A percentile compares a stretch with the other conserved stretches of the same genome.
Conservation (phyloP, 2,888 invertebrate genomes). For the Caradrina kadenii region DNA sequence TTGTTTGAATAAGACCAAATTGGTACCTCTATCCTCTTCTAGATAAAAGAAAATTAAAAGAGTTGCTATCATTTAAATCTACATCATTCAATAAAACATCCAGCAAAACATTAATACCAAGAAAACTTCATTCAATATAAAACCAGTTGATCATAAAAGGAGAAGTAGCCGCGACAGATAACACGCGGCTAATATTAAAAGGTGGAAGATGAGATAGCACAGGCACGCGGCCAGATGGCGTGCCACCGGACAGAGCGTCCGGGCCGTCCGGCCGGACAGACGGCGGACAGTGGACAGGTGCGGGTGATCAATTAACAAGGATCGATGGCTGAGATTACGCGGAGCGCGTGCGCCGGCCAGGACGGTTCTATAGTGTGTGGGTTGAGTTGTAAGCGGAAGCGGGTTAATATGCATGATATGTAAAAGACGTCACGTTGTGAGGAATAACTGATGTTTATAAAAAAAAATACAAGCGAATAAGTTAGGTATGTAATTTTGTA, state of each 20-base stretch:
- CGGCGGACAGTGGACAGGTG: slow-evolving; percentile 76
- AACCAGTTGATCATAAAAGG: slow-evolving; percentile 52
- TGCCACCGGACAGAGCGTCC: slow-evolving; percentile 56
- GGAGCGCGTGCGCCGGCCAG: slow-evolving; percentile 76
- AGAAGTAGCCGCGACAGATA: slow-evolving; percentile 47
- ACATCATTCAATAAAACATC: slow-evolving; percentile 7
- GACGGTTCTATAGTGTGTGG: slow-evolving; percentile 39
- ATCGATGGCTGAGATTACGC: slow-evolving; percentile 81
- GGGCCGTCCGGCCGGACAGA: slow-evolving; percentile 53
- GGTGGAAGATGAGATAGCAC: slow-evolving; percentile 66
- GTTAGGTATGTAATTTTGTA: not conserved
- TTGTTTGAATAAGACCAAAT: not conserved
- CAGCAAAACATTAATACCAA: slow-evolving; percentile 36
- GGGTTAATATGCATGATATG: not conserved
- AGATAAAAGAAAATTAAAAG: not conserved
- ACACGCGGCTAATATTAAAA: slow-evolving; percentile 64
- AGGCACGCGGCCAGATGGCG: slow-evolving; percentile 70
- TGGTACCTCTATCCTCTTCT: not conserved
- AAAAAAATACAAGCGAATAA: too few relatives aligned
- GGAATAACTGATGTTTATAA: not conserved
- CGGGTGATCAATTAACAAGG: slow-evolving; percentile 85
- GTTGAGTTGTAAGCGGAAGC: slow-evolving; percentile 21
- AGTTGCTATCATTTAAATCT: not conserved
- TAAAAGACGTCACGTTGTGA: not conserved
- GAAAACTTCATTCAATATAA: slow-evolving; percentile 53